These are phyloP conservation scores for Rousettus leschenaultii DNA, from an alignment of 2,113 vertebrate genomes.

Conservation along the genomic window DNA sequence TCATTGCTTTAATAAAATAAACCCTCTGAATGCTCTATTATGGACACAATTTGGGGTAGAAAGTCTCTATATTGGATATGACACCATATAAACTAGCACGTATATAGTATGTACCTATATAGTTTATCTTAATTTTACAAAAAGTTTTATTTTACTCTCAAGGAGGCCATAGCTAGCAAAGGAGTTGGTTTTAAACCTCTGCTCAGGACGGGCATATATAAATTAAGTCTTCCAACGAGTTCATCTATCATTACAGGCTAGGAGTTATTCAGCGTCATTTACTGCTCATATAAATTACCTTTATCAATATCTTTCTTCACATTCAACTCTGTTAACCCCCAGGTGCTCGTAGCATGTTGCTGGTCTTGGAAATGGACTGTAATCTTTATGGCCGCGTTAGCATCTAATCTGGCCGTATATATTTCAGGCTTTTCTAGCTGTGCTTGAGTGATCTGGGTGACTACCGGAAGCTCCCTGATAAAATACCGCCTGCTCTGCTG, in stretches of 20 bases:
- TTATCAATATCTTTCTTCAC: conserved; percentile 71
- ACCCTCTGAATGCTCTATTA: not conserved
- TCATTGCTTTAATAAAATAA: not conserved
- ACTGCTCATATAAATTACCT: conserved; percentile 72
- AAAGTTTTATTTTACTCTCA: conserved; percentile 63
- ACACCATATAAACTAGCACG: not conserved
- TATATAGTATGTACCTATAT: not conserved
- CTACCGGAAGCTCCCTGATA: not conserved
- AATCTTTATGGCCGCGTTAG: not conserved
- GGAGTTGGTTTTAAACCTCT: conserved; percentile 30
- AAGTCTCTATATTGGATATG: not conserved
- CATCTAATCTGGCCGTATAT: not conserved
- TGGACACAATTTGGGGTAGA: not conserved
- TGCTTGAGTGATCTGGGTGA: not conserved
- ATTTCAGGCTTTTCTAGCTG: not conserved
- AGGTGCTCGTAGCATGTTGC: not conserved
- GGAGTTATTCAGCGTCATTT: conserved; percentile 71
- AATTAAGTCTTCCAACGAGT: conserved; percentile 76
- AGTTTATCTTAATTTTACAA: conserved; percentile 68
- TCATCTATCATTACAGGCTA: conserved; percentile 68
- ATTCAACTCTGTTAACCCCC: conserved; percentile 67
- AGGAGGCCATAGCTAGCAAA: conserved; percentile 53
- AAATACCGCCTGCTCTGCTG: conserved; percentile 59
- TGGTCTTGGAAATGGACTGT: not conserved
- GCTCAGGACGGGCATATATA: conserved; percentile 58